These are phyloP conservation scores for Gonioctena quinquepunctata DNA, from an alignment of 1,140 invertebrate genomes.

Conservation along the genomic window DNA sequence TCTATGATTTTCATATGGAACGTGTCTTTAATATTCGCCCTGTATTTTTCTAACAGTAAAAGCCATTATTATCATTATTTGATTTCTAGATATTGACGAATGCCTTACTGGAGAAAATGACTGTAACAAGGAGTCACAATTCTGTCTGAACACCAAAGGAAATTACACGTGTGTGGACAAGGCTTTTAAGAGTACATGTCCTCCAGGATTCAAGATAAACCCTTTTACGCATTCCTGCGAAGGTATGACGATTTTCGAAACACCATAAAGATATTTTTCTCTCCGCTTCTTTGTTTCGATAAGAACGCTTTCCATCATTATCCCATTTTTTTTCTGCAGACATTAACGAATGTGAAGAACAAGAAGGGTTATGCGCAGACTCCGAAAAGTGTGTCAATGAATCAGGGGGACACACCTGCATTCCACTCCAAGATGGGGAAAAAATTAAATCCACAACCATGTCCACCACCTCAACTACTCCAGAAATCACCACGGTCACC, in stretches of 20 bases:
- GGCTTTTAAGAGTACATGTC: conserved; percentile 63
- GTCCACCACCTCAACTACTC: conserved; percentile 28
- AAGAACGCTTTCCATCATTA: neutral
- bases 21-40: too few species aligned
- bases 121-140: conserved; percentile 66
- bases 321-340: conserved; percentile 62
- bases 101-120: conserved; percentile 64
- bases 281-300: neutral
- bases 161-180: conserved; percentile 69
- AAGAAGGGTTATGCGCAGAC: conserved; percentile 64
- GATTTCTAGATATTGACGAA: conserved; percentile 81
- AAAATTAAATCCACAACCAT: conserved; percentile 52
- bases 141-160: conserved; percentile 73
- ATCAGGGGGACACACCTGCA: conserved; percentile 73
- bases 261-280: neutral
- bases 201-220: conserved; percentile 71
- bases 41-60: too few species aligned
- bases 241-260: conserved; percentile 45
- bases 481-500: too few species aligned
- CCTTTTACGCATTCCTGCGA: conserved; percentile 57
- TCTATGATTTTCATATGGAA: too few species aligned
- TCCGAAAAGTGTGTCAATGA: conserved; percentile 73
- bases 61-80: too few species aligned
- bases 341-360: conserved; percentile 75
- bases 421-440: conserved; percentile 43